Base-by-base conservation (phyloP, 1,140 invertebrate species). In the Ceratina japonica region DNA sequence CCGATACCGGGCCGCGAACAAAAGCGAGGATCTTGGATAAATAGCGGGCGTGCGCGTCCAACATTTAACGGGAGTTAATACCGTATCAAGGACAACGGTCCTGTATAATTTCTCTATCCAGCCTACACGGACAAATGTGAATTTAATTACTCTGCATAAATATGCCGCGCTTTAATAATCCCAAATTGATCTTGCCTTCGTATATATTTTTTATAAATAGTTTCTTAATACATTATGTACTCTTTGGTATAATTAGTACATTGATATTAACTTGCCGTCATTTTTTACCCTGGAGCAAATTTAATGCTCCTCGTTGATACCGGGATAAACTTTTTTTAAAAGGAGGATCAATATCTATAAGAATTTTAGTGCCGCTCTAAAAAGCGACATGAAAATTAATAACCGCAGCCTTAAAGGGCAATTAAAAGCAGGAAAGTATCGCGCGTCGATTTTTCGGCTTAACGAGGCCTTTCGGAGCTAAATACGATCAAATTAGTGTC, bases 401-500 rank as follows among this genome's bases (percentile, higher is more conserved):
- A 75, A 54, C 37, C 24, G 24, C 8, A 20, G 18, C 22, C 24
- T 54, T 80, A 63, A 58, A 37, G 37, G 15, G 22, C 31, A 70
- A 37, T 56, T 80, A 66, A 49, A 51, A 75, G 61, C 59, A 16
- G 27, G 18, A 24, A n/a, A 20, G 20, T 8, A 37, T 65, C 7
- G 15, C 24, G 20, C 15, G 2, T 5, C 61, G 27, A 31, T 13
- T 12, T 72, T 56, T 37, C 49, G 44, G 61, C 51, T 22, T 69
- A 49, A 78, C 66, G 13, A 64, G 51, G 3, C 44, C n/a, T n/a
- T 13, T 13, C 13, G n/a, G 13, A 20, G 18, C 62, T 65, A 56
- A 65, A 44, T 66, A 75, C 73, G 73, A 66, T 49, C 70, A 27
- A 83, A 76, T 84, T 84, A 83, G 70, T 59, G 78, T 70, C 63